Conservation (phyloP, 2,888 invertebrate species). For the Macrophya alboannulata region DNA sequence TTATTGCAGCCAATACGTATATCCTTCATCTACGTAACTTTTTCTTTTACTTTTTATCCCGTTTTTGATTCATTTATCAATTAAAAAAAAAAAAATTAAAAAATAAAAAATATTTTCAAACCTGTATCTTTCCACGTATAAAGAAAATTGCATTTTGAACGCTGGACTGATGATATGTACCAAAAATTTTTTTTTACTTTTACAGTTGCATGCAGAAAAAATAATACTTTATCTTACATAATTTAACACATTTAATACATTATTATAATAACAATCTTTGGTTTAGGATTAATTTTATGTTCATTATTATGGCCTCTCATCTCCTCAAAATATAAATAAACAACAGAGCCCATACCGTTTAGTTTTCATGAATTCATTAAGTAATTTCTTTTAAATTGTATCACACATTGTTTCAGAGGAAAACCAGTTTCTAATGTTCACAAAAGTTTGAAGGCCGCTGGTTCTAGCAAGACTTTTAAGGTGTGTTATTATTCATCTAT, state of each 20-base stretch:
- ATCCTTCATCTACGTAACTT: neutral
- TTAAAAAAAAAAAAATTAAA: neutral
- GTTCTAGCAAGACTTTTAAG: slow-evolving; percentile 66
- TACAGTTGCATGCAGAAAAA: slow-evolving; percentile 40
- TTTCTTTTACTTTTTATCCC: neutral
- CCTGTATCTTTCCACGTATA: slow-evolving; percentile 39
- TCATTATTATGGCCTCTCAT: slow-evolving; percentile 72
- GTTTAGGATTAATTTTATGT: slow-evolving; percentile 58
- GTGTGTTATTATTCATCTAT: slow-evolving; percentile 61
- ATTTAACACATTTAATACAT: neutral
- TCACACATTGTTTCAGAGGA: slow-evolving; percentile 65
- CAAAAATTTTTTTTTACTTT: slow-evolving; percentile 23
- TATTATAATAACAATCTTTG: slow-evolving; percentile 54
- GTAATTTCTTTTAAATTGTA: slow-evolving; percentile 37
- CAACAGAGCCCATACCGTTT: neutral
- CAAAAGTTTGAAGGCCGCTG: slow-evolving; percentile 62
- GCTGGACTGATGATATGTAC: slow-evolving; percentile 23
- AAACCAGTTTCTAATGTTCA: slow-evolving; percentile 62
- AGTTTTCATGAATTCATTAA: neutral
- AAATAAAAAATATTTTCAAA: neutral
- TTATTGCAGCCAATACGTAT: neutral
- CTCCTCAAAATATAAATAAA: slow-evolving; percentile 70
- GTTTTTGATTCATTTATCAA: neutral
- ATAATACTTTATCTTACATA: neutral
- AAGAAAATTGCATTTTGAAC: slow-evolving; percentile 13